Evolutionary conservation across 1,140 invertebrate genomes (phyloP).

Genomic region (Cydia fagiglandana): DNA sequence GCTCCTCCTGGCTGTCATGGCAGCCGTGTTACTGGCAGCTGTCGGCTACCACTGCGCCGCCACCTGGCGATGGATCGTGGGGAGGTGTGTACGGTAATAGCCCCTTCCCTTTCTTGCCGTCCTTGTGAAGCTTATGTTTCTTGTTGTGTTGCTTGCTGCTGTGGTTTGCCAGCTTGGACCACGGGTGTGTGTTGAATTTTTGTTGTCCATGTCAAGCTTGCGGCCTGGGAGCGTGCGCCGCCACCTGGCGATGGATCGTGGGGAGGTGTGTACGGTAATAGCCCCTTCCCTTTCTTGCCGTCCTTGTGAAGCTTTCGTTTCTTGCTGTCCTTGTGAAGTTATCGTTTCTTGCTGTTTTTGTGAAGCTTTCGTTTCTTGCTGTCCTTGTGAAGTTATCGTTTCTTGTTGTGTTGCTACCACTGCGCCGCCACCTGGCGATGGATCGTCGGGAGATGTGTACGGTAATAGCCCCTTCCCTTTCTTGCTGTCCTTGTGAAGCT

Average conservation of each 20-base stretch:
- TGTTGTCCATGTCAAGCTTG: neutral
- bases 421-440: slow-evolving; percentile 86
- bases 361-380: neutral
- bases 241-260: slow-evolving; percentile 85
- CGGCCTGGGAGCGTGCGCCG: too few species aligned
- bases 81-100: slow-evolving; percentile 59
- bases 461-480: slow-evolving; percentile 14
- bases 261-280: slow-evolving; percentile 64
- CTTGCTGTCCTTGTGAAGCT: slow-evolving; percentile 12
- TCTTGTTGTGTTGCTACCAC: slow-evolving; percentile 84
- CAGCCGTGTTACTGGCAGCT: slow-evolving; percentile 83
- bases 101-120: slow-evolving; percentile 19
- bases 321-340: too few species aligned
- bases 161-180: slow-evolving; percentile 64
- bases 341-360: slow-evolving; percentile 3
- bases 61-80: slow-evolving; percentile 85
- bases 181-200: neutral
- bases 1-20: slow-evolving; percentile 81
- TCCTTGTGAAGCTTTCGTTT: slow-evolving; percentile 3
- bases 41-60: slow-evolving; percentile 86
- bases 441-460: slow-evolving; percentile 79
- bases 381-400: too few species aligned
- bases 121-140: neutral
- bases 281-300: slow-evolving; percentile 14
- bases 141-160: slow-evolving; percentile 82